Conservation (phyloP, 2,113 vertebrate species). For the Xiphophorus maculatus region DNA sequence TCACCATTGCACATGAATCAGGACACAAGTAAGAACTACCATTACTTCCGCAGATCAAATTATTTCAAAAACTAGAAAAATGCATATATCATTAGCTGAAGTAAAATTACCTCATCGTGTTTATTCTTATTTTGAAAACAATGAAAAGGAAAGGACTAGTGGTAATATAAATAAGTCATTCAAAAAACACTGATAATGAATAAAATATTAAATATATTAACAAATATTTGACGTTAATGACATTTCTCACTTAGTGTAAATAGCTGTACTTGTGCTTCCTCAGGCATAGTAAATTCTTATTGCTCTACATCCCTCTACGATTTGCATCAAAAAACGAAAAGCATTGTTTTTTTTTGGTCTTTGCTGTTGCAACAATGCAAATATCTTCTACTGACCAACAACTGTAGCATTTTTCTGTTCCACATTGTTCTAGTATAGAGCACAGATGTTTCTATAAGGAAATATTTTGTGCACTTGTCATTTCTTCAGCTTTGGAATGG, state of each 20-base stretch:
- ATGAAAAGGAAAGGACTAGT: background rate
- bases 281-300: background rate
- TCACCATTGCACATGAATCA: slow-evolving; percentile 92
- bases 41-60: background rate
- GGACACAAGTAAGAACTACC: slow-evolving; percentile 88
- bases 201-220: background rate
- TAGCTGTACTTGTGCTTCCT: background rate
- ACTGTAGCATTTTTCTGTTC: background rate
- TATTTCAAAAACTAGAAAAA: background rate
- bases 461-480: background rate
- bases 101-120: background rate
- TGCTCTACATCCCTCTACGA: background rate
- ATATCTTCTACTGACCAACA: background rate
- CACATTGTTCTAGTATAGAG: background rate
- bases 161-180: background rate
- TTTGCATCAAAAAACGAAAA: background rate
- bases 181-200: background rate
- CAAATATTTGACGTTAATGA: background rate
- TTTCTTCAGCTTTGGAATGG: slow-evolving; percentile 87
- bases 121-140: background rate
- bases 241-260: background rate
- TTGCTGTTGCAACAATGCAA: background rate
- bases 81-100: background rate
- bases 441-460: background rate
- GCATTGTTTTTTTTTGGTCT: background rate